These are phyloP conservation scores for Triplophysa dalaica DNA, from an alignment of 2,113 vertebrate species.

Conservation along the genomic window DNA sequence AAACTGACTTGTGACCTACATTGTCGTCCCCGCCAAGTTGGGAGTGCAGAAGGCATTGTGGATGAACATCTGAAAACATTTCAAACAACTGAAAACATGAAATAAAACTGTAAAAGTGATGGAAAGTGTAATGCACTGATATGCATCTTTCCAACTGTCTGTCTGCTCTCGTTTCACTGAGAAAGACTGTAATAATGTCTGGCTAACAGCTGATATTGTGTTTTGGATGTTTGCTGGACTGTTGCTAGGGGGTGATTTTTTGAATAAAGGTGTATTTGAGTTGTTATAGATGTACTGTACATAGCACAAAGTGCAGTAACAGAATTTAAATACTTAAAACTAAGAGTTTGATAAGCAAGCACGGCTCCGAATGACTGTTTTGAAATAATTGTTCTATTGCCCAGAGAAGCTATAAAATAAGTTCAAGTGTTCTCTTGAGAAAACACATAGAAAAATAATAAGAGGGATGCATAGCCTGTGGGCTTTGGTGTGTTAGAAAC, in stretches of 20 bases:
- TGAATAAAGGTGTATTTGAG: too few relatives aligned
- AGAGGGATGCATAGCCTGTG: not conserved
- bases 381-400: not conserved
- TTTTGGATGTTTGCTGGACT: too few relatives aligned
- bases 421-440: not conserved
- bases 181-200: not conserved
- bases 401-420: not conserved
- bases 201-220: not conserved
- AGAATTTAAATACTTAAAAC: too few relatives aligned
- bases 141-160: not conserved
- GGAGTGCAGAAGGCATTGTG: not conserved
- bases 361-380: not conserved
- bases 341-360: not conserved
- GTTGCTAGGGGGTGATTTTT: too few relatives aligned
- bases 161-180: not conserved
- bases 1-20: slow-evolving; percentile 2
- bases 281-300: too few relatives aligned
- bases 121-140: not conserved
- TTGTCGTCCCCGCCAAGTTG: slow-evolving; percentile 13
- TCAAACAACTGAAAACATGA: not conserved
- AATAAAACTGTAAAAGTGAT: not conserved
- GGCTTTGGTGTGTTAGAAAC: not conserved
- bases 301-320: too few relatives aligned
- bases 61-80: slow-evolving; percentile 38
- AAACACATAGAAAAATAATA: not conserved